These are phyloP conservation scores for Rapana venosa DNA, from an alignment of 2,888 invertebrate species.

Conservation along the genomic window DNA sequence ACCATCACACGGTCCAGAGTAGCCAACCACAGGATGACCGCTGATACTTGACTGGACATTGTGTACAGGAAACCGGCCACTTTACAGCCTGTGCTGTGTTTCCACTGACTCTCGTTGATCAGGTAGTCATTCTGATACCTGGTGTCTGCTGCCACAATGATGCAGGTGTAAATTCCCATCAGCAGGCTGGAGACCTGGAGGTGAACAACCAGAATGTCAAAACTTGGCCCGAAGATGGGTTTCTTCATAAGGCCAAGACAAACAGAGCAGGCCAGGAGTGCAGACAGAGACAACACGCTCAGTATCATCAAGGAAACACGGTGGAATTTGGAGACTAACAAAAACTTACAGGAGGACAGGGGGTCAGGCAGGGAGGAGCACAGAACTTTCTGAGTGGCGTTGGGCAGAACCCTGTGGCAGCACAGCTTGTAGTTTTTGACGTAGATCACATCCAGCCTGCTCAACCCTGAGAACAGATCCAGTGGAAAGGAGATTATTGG, in stretches of 20 bases:
- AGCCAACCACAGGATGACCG: constrained; percentile 82
- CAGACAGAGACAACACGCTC: constrained; percentile 25
- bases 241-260: not conserved
- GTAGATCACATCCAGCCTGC: not conserved
- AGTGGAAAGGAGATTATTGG: not conserved
- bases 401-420: not conserved
- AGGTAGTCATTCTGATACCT: constrained; percentile 56
- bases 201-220: constrained; percentile 40
- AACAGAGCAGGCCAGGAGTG: not conserved
- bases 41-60: constrained; percentile 82
- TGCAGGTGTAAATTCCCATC: constrained; percentile 60
- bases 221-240: not conserved
- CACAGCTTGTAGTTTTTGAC: constrained; percentile 18
- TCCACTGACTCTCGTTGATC: constrained; percentile 59
- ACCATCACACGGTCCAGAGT: constrained; percentile 84
- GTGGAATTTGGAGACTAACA: constrained; percentile 5
- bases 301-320: not conserved
- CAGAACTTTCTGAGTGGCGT: not conserved
- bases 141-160: constrained; percentile 57
- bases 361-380: constrained; percentile 16
- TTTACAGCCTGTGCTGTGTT: constrained; percentile 55
- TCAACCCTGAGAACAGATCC: constrained; percentile 16
- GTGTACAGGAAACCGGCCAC: constrained; percentile 60
- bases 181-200: constrained; percentile 47
- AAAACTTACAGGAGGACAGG: constrained; percentile 33